Base-by-base conservation (phyloP, 2,113 vertebrate species). In the Butorides virescens region DNA sequence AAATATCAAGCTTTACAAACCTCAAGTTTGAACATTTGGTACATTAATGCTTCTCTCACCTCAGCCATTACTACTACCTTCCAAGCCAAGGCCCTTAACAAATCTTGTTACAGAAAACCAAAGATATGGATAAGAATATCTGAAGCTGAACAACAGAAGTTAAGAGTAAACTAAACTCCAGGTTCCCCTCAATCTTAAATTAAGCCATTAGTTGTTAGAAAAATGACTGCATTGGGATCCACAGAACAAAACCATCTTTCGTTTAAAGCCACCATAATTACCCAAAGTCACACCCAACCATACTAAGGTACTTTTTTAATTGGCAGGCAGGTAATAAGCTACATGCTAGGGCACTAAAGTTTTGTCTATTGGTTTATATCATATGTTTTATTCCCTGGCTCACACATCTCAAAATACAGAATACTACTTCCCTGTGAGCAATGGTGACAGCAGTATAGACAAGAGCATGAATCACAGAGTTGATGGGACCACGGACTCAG, bases 401-500 rank as follows among this genome's bases (percentile, higher is more conserved):
- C 9, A 0, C 27, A 25, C 4, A 0, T 14, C 17, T 46, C 36
- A 61, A 25, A 0, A 5, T 2, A 23, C 0, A 1, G 62, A 19
- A 2, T 5, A 3, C 25, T 11, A 5, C 2, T 44, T 59, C 13
- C 20, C 13, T 2, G 5, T 1, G 25, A 37, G 9, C 37, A 37
- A 2, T 0, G 1, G 6, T 6, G 13, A 50, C 0, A 7, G 0
- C 15, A 72, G 20, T 4, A 47, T 0, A 15, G 26, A 10, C 8
- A 36, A 42, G 2, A 17, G 7, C 15, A 44, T 0, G 15, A 80
- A 76, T 19, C 39, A 23, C 21, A 82, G 10, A 44, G 21, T 22
- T 34, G 23, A 16, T 0, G 18, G 20, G 7, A 32, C 7, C 3
- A 14, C 0, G 0, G 47, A 19, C 39, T 44, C 39, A 11, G 5